These are phyloP conservation scores for Drosophila fulvimacula DNA, from an alignment of 2,888 invertebrate genomes.

Conservation along the genomic window DNA sequence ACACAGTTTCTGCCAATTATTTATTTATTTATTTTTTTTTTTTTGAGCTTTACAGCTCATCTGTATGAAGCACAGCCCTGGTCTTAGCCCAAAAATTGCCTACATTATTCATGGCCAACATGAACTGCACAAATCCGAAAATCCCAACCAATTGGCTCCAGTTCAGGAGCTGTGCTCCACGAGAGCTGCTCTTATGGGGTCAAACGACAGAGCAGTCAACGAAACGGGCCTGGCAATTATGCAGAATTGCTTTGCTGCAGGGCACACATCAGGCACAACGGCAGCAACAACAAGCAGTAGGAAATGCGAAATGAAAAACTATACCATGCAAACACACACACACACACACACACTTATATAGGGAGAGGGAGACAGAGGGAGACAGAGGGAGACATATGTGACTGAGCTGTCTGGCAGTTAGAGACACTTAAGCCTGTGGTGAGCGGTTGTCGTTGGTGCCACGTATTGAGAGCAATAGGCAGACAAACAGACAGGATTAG, in stretches of 20 bases:
- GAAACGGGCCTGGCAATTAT: slow-evolving; percentile 45
- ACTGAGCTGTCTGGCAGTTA: slow-evolving; percentile 48
- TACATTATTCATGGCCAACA: slow-evolving; percentile 46
- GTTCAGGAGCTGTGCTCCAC: slow-evolving; percentile 22
- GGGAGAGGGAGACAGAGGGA: slow-evolving; percentile 1
- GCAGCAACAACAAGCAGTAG: slow-evolving; percentile 20
- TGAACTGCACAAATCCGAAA: slow-evolving; percentile 36
- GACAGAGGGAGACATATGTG: background rate
- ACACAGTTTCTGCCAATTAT: background rate
- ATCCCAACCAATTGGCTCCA: slow-evolving; percentile 51
- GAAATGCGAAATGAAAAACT: slow-evolving; percentile 41
- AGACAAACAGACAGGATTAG: slow-evolving; percentile 32
- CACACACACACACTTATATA: slow-evolving; percentile 15
- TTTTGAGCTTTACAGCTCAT: too few relatives aligned
- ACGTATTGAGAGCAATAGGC: slow-evolving; percentile 68
- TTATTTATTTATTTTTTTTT: too few relatives aligned
- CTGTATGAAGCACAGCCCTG: slow-evolving; percentile 22
- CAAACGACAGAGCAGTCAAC: slow-evolving; percentile 35
- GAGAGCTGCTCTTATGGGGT: slow-evolving; percentile 28
- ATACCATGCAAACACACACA: slow-evolving; percentile 16
- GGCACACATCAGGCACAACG: slow-evolving; percentile 35
- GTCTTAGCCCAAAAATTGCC: slow-evolving; percentile 15
- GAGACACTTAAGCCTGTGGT: slow-evolving; percentile 72
- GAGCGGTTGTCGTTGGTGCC: slow-evolving; percentile 62
- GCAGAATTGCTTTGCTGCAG: slow-evolving; percentile 53